Evolutionary conservation across 2,113 vertebrate species (phyloP), one percentile per base, ranked within the genome.

Genomic region (Pterocles burchelli): DNA sequence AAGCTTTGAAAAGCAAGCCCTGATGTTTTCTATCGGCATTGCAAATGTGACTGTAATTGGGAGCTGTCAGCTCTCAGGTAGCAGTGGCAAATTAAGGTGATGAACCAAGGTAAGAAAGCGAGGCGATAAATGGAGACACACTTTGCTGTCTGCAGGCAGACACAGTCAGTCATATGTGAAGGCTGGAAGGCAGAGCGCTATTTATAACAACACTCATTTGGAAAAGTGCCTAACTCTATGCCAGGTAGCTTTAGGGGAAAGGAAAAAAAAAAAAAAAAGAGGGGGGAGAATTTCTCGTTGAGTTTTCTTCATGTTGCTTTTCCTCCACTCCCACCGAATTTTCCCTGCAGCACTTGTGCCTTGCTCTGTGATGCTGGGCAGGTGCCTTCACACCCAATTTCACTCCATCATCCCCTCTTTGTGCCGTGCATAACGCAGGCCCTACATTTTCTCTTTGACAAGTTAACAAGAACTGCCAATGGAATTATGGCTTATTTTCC

Each of bases 1-100:
- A 90, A 73, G 33, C 16, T 83, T 83, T 76, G 71, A 95, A 93
- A 91, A 63, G 33, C 0, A 0, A 18, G 51, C 49, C 78, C 82
- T 92, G 88, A 79, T 58, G 28, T 71, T 94, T 96, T 62, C 71
- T 83, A 22, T 49, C 0, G 1, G 85, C 78, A 95, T 95, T 91
- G 92, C 82, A 95, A 93, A 93, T 92, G 63, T 61, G 92, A 59
- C 81, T 82, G 52, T 90, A 97, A 91, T 90, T 76, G 88, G 88
- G 77, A 96, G 63, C 90, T 95, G 90, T 93, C 92, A 88, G 79
- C 82, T 95, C 36, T 43, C 90, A 88, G 75, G 63, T 90, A 90
- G 85, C 78, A 65, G 78, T 45, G 12, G 82, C 67, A 95, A 96
- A 95, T 94, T 90, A 94, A 79, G 88, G 85, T 88, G 92, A 90